Evolutionary conservation across 2,113 vertebrate species (phyloP).

Genomic region (Vulpes ferrilata): DNA sequence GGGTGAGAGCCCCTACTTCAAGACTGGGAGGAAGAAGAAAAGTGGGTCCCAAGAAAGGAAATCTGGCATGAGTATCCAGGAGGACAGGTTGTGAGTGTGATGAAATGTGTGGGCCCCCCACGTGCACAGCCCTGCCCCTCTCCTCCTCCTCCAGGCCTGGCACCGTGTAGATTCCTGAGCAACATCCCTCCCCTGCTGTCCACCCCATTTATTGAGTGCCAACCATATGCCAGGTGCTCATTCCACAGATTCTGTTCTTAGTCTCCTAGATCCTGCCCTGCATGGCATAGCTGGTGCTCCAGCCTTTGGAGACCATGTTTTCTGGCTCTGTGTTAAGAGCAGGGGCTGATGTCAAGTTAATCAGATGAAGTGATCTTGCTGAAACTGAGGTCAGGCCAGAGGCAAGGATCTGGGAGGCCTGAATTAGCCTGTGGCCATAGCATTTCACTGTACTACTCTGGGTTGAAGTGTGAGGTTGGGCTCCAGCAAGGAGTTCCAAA

Average conservation of each 20-base stretch:
- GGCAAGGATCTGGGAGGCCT: neutral
- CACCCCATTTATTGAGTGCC: neutral
- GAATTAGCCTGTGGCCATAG: neutral
- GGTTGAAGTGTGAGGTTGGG: neutral
- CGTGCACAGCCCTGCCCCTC: neutral
- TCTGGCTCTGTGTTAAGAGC: neutral
- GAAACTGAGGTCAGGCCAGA: neutral
- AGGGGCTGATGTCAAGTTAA: neutral
- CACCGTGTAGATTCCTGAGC: neutral
- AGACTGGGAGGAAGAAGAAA: neutral
- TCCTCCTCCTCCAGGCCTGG: neutral
- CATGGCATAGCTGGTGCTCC: neutral
- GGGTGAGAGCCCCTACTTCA: neutral
- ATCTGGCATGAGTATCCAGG: neutral
- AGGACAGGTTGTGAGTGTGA: neutral
- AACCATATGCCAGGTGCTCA: neutral
- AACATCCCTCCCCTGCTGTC: too few species aligned
- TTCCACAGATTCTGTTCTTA: neutral
- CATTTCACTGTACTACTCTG: neutral
- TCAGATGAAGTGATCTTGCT: neutral
- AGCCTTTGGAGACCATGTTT: neutral
- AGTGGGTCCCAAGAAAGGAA: neutral
- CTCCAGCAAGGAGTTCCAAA: too few species aligned
- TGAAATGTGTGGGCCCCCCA: neutral
- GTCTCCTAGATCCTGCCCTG: rapidly evolving